Conservation (phyloP, 2,113 vertebrate species). For the Cheilinus undulatus region DNA sequence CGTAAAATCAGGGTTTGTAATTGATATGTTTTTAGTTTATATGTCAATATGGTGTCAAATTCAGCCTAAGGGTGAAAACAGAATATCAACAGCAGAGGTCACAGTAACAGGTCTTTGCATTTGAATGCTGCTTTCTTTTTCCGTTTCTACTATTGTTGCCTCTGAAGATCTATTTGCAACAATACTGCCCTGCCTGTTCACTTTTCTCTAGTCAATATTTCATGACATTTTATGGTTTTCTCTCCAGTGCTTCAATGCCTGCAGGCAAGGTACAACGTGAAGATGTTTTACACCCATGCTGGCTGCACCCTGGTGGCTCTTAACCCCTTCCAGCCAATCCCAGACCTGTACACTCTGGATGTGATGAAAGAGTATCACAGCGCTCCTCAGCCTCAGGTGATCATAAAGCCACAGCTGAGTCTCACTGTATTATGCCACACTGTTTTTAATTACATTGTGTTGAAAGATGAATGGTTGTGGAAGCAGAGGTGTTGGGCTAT, state of each 20-base stretch:
- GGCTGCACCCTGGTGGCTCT: slow-evolving; percentile 97
- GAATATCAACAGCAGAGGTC: too few species aligned
- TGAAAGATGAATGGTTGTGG: too few species aligned
- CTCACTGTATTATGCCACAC: neutral
- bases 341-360: slow-evolving; percentile 89
- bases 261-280: slow-evolving; percentile 89
- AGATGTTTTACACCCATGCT: slow-evolving; percentile 94
- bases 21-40: neutral
- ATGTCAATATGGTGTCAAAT: neutral
- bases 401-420: neutral
- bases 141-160: neutral
- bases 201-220: neutral
- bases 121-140: neutral
- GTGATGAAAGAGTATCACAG: slow-evolving; percentile 93
- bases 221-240: slow-evolving; percentile 48
- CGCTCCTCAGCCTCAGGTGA: slow-evolving; percentile 90
- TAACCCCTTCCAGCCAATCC: slow-evolving; percentile 93
- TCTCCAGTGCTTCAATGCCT: slow-evolving; percentile 93
- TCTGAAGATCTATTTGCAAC: neutral
- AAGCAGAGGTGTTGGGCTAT: neutral
- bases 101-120: too few species aligned
- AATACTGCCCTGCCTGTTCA: neutral
- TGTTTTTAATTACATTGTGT: too few species aligned
- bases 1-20: neutral
- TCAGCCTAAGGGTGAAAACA: neutral